Base-by-base conservation (phyloP, 1,140 invertebrate species). In the Cotesia chilonis region DNA sequence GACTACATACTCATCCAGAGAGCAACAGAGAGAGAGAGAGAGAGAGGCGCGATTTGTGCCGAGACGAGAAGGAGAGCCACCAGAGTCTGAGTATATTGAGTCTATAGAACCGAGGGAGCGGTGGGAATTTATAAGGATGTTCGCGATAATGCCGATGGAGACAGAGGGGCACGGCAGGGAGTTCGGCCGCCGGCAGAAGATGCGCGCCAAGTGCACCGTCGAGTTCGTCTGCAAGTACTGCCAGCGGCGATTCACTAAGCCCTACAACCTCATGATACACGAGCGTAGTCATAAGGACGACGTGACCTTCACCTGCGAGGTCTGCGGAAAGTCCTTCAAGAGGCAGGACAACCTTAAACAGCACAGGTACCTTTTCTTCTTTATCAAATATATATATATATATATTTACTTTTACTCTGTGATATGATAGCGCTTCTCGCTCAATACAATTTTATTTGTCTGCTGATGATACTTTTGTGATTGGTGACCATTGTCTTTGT, bases 181-280 rank as follows among this genome's bases (percentile, higher is more conserved):
- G 90, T 95, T 95, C 89, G 92, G 85, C 83, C 86, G 86, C 78
- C 91, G 96, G 87, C 94, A 96, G 87, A 97, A 95, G 90, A 94
- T 95, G 93, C 90, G 94, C 87, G 91, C 93, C 88, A 94, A 97
- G 90, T 97, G 96, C 90, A 85, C 85, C 75, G 86, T 87, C 80
- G 95, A 99, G 89, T 99, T 98, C 89, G 95, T 99, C 87, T 99
- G 98, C 92, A 96, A 97, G 88, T 99, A 95, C 90, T 99, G 98
- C 91, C 94, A 98, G 88, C 92, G 98, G 82, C 92, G 97, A 81
- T 99, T 99, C 91, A 99, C 96, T 82, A 99, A 99, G 89, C 96
- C 96, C 74, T 99, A 99, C 91, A 99, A 99, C 89, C 91, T 99
- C 82, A 95, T 99, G 92, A 99, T 99, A 82, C 98, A 99, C 90